Conservation (phyloP, 2,888 invertebrate genomes). For the Hyposoter didymator region DNA sequence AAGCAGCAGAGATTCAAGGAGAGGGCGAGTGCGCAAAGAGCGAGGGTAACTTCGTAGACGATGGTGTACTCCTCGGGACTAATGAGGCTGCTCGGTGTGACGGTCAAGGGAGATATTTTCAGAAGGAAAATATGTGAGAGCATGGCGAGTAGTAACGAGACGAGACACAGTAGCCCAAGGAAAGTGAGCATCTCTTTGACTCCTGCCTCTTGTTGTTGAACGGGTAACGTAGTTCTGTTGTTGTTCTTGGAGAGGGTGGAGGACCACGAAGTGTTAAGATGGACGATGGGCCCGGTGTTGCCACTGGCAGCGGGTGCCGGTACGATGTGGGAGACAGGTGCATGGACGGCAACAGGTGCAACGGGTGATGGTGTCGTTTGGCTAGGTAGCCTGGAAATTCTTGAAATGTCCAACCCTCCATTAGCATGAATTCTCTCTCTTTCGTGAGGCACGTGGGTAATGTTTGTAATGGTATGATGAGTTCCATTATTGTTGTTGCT, state of each 20-base stretch:
- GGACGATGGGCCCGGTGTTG: slow-evolving; percentile 77
- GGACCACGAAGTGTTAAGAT: slow-evolving; percentile 77
- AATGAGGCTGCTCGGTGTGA: slow-evolving; percentile 85
- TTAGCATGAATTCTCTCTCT: slow-evolving; percentile 82
- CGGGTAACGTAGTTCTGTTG: slow-evolving; percentile 70
- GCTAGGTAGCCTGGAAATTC: slow-evolving; percentile 81
- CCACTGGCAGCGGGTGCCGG: slow-evolving; percentile 76
- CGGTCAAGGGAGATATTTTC: slow-evolving; percentile 91
- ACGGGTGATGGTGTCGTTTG: slow-evolving; percentile 79
- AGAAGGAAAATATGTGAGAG: slow-evolving; percentile 93
- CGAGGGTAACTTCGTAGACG: slow-evolving; percentile 96
- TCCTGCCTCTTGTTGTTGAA: slow-evolving; percentile 85
- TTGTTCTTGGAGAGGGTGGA: slow-evolving; percentile 77
- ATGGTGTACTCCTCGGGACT: slow-evolving; percentile 93
- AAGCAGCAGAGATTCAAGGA: slow-evolving; percentile 96
- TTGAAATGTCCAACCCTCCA: slow-evolving; percentile 87
- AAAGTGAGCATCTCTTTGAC: slow-evolving; percentile 93
- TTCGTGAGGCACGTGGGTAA: slow-evolving; percentile 74
- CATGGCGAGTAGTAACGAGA: slow-evolving; percentile 93
- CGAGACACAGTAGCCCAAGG: slow-evolving; percentile 93
- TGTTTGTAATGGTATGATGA: slow-evolving; percentile 73
- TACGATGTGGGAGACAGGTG: slow-evolving; percentile 82
- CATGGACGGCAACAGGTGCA: slow-evolving; percentile 79
- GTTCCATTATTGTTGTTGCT: slow-evolving; percentile 68
- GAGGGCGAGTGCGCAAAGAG: slow-evolving; percentile 94